Conservation (phyloP, 2,888 invertebrate species). For the Agrilus mali region DNA sequence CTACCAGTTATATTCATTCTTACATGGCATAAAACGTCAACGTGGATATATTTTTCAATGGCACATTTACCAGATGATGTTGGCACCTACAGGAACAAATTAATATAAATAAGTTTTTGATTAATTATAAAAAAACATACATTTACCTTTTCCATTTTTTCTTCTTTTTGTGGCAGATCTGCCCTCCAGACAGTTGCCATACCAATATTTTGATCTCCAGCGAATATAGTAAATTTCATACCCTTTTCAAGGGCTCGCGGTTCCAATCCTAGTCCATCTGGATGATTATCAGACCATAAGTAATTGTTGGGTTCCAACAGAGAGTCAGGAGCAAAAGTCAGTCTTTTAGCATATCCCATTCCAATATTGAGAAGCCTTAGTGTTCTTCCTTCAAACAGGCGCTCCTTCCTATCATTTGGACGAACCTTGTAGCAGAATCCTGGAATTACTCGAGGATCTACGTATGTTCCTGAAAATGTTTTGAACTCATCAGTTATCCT, state of each 20-base stretch:
- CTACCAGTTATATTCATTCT: constrained; percentile 46
- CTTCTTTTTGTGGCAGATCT: constrained; percentile 53
- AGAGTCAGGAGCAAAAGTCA: constrained; percentile 57
- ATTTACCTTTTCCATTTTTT: constrained; percentile 44
- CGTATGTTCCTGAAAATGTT: constrained; percentile 51
- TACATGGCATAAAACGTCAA: constrained; percentile 56
- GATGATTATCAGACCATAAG: constrained; percentile 67
- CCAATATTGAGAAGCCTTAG: constrained; percentile 52
- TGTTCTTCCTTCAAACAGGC: constrained; percentile 52
- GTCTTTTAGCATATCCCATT: constrained; percentile 63
- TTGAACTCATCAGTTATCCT: too few species aligned
- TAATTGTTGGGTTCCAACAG: constrained; percentile 49
- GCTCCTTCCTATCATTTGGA: constrained; percentile 48
- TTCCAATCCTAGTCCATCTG: constrained; percentile 58
- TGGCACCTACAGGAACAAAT: constrained; percentile 21
- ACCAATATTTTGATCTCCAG: constrained; percentile 46
- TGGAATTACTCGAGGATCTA: constrained; percentile 57
- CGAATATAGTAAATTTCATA: constrained; percentile 50
- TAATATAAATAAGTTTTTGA: constrained; percentile 1
- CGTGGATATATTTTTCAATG: constrained; percentile 51
- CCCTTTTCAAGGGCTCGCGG: constrained; percentile 52
- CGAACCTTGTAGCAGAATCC: constrained; percentile 63
- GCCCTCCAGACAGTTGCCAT: constrained; percentile 56
- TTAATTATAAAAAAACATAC: neutral
- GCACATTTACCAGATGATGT: constrained; percentile 31